Evolutionary conservation across 2,797 vertebrate species (phyloP).

Genomic region (Enteromius anoplus): DNA sequence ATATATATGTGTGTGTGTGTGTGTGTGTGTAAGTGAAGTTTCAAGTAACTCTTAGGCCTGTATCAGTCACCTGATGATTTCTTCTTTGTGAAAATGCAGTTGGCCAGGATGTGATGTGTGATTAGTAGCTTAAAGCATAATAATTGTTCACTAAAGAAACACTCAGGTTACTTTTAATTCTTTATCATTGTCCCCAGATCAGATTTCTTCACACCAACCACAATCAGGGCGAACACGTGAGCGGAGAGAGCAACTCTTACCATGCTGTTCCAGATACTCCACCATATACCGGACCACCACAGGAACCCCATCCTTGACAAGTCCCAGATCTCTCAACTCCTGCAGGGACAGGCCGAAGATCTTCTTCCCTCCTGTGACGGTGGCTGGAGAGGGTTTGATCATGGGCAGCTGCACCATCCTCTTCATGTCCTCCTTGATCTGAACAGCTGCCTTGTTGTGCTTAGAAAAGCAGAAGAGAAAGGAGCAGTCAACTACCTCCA

Average conservation of each 20-base stretch:
- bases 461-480: slow-evolving; percentile 75
- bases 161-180: slow-evolving; percentile 30
- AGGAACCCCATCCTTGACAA: slow-evolving; percentile 82
- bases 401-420: slow-evolving; percentile 83
- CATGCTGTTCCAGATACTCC: slow-evolving; percentile 81
- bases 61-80: background rate
- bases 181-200: slow-evolving; percentile 16
- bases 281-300: slow-evolving; percentile 81
- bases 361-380: slow-evolving; percentile 60
- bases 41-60: background rate
- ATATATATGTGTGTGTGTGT: too few relatives aligned
- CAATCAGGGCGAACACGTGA: background rate
- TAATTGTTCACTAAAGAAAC: slow-evolving; percentile 7
- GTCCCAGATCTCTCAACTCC: slow-evolving; percentile 80
- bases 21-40: background rate
- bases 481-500: slow-evolving; percentile 69
- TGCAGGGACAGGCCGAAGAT: slow-evolving; percentile 79
- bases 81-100: background rate
- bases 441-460: slow-evolving; percentile 85
- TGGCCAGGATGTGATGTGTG: background rate
- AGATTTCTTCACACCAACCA: slow-evolving; percentile 5
- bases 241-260: slow-evolving; percentile 69
- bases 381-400: slow-evolving; percentile 65
- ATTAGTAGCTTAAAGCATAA: background rate
- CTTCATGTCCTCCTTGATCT: slow-evolving; percentile 91